Conservation (phyloP, 2,113 vertebrate genomes). For the Sardina pilchardus region DNA sequence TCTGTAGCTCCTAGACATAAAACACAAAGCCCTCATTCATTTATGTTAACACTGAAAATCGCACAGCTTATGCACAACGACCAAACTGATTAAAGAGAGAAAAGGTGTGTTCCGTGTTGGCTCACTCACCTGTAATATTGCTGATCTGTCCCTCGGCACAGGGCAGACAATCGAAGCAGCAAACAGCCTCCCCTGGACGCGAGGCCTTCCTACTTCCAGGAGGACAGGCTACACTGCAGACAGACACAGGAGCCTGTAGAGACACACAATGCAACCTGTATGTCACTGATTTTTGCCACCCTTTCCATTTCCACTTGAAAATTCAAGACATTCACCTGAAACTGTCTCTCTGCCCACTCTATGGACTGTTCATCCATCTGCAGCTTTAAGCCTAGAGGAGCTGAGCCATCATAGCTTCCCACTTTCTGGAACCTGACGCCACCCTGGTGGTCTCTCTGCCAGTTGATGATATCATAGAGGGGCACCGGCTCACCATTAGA, state of each 20-base stretch:
- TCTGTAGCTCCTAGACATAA: slow-evolving; percentile 63
- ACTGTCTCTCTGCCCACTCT: slow-evolving; percentile 64
- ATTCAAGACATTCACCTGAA: slow-evolving; percentile 50
- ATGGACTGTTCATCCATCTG: slow-evolving; percentile 59
- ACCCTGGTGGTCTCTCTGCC: slow-evolving; percentile 64
- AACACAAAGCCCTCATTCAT: not conserved
- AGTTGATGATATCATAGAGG: slow-evolving; percentile 77
- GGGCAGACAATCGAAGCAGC: slow-evolving; percentile 74
- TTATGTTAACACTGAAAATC: not conserved
- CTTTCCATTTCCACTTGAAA: not conserved
- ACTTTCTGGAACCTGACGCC: slow-evolving; percentile 66
- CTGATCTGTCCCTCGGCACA: slow-evolving; percentile 73
- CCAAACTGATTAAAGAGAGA: not conserved
- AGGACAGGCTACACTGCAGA: slow-evolving; percentile 63
- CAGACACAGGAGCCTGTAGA: slow-evolving; percentile 67
- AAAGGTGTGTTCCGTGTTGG: not conserved
- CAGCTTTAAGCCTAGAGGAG: slow-evolving; percentile 57
- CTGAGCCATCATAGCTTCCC: slow-evolving; percentile 73
- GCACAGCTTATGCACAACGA: not conserved
- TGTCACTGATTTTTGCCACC: not conserved
- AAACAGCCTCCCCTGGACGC: slow-evolving; percentile 57
- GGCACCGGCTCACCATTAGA: slow-evolving; percentile 71
- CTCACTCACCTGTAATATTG: slow-evolving; percentile 63
- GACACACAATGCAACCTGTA: not conserved
- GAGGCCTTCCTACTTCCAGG: slow-evolving; percentile 67